phyloP scores from a whole-genome alignment of 2,113 vertebrate species.

The Pollimyrus isidori region DNA sequence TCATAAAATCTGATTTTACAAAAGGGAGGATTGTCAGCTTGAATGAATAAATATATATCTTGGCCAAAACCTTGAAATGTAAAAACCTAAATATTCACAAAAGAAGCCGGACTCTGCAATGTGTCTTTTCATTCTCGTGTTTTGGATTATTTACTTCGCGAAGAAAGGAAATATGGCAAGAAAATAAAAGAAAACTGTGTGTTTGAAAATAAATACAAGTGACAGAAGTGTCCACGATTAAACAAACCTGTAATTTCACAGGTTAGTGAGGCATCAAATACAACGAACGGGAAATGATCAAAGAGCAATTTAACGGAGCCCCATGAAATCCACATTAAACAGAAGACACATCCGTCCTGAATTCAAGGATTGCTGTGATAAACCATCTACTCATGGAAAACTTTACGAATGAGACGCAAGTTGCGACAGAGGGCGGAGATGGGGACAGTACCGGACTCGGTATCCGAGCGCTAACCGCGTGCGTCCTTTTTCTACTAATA shows the following conservation, averaged over 20 bases:
- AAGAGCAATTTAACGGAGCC: not conserved
- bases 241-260: not conserved
- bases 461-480: conserved; percentile 56
- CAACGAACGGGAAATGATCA: not conserved
- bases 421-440: conserved; percentile 21
- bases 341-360: not conserved
- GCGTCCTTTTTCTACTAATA: conserved; percentile 61
- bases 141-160: not conserved
- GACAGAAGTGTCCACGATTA: not conserved
- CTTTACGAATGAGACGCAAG: conserved; percentile 25
- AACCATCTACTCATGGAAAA: conserved; percentile 36
- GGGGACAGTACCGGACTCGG: conserved; percentile 28
- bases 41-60: not conserved
- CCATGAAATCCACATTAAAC: not conserved
- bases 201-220: not conserved
- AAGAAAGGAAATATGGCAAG: not conserved
- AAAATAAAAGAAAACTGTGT: not conserved
- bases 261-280: not conserved
- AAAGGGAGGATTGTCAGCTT: conserved; percentile 20
- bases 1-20: conserved; percentile 19
- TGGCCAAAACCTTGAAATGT: not conserved
- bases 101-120: not conserved
- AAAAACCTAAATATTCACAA: not conserved
- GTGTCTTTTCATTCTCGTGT: not conserved
- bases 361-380: not conserved